phyloP scores from a whole-genome alignment of 2,797 vertebrate species.

The Corythornis leucogaster region DNA sequence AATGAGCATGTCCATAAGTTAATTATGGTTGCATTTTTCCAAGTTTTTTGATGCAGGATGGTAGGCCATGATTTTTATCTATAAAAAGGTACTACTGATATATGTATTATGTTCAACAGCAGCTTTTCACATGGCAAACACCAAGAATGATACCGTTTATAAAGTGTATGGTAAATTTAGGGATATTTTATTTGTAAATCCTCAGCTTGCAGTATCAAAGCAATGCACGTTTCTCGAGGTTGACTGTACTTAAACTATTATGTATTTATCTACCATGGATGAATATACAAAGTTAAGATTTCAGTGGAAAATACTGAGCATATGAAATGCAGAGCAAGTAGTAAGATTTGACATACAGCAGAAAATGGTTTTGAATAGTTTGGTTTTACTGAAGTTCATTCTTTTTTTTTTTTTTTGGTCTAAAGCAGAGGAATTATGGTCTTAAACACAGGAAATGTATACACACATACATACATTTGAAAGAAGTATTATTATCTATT shows the following conservation, averaged over 20 bases:
- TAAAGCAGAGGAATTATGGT: not conserved
- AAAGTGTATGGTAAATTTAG: not conserved
- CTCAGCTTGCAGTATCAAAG: not conserved
- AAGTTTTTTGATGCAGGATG: not conserved
- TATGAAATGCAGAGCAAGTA: not conserved
- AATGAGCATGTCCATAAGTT: not conserved
- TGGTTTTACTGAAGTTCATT: not conserved
- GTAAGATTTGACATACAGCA: not conserved
- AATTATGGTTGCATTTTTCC: not conserved
- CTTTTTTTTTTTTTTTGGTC: not conserved
- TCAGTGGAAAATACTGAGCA: not conserved
- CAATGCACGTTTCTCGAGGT: rapidly evolving
- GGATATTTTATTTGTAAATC: not conserved
- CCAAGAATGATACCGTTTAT: not conserved
- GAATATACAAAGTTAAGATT: not conserved
- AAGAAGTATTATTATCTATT: not conserved
- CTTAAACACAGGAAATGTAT: not conserved
- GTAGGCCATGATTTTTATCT: not conserved
- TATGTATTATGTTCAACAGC: not conserved
- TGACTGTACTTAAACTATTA: not conserved
- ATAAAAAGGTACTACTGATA: not conserved
- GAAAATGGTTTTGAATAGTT: not conserved
- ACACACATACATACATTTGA: not conserved
- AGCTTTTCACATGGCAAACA: not conserved
- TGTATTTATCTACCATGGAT: not conserved